Evolutionary conservation across 1,140 invertebrate genomes (phyloP).

Genomic region (Myzus persicae): DNA sequence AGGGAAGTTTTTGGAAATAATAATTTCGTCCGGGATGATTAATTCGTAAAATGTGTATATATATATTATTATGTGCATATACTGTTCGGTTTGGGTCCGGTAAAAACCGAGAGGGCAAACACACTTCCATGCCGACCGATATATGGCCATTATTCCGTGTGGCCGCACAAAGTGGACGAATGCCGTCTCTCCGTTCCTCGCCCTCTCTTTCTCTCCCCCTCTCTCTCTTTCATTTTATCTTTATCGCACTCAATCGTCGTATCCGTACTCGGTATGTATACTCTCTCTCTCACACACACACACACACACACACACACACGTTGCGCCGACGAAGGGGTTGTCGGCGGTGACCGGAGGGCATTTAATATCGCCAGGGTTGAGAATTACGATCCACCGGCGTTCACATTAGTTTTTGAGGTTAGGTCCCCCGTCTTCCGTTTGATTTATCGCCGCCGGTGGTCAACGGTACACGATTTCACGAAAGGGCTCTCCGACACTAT

Average conservation of each 20-base stretch:
- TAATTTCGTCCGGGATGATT: not conserved
- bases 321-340: not conserved
- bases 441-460: constrained; percentile 57
- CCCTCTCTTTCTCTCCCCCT: not conserved
- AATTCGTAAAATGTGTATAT: not conserved
- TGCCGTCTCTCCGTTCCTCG: not conserved
- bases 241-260: not conserved
- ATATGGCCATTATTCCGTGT: not conserved
- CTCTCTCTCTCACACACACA: no score
- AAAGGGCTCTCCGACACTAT: constrained; percentile 22
- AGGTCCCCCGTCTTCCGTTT: constrained; percentile 42
- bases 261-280: not conserved
- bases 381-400: constrained; percentile 40
- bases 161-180: not conserved
- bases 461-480: constrained; percentile 45
- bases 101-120: not conserved
- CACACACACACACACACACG: not conserved
- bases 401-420: constrained; percentile 55
- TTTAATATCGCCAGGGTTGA: constrained; percentile 42
- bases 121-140: not conserved
- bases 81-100: not conserved
- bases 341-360: not conserved
- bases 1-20: not conserved
- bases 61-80: not conserved
- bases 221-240: not conserved